Evolutionary conservation across 2,113 vertebrate genomes (phyloP).

Genomic region (Serilophus lunatus): DNA sequence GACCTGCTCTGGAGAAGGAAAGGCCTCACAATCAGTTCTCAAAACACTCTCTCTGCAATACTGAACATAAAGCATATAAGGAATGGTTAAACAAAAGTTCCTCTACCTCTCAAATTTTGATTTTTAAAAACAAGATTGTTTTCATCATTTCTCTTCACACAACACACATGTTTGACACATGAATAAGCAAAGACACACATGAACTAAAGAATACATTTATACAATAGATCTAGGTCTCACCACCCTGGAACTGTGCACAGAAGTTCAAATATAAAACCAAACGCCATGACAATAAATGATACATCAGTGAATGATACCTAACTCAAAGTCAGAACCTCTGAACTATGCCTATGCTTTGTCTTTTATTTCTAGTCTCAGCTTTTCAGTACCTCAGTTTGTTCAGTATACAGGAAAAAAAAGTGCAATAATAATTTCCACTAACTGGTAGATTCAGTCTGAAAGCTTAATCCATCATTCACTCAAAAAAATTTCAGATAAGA

Average conservation of each 20-base stretch:
- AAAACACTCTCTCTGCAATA: background rate
- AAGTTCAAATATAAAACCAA: background rate
- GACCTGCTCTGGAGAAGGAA: background rate
- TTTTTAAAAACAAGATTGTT: background rate
- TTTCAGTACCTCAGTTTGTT: background rate
- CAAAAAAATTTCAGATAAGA: background rate
- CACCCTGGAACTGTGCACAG: background rate
- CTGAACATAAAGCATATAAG: background rate
- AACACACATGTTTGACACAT: background rate
- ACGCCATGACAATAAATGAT: background rate
- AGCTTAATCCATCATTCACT: constrained; percentile 29
- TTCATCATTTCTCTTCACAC: background rate
- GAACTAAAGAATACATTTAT: background rate
- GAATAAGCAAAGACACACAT: background rate
- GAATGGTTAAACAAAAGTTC: background rate
- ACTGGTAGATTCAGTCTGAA: constrained; percentile 2
- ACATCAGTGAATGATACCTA: background rate
- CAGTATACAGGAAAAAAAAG: background rate
- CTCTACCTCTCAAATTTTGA: background rate
- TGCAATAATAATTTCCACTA: background rate
- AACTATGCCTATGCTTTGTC: background rate
- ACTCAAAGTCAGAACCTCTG: background rate
- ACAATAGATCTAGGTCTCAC: background rate
- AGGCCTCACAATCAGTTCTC: background rate
- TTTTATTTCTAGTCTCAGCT: background rate